These are phyloP conservation scores for Crenuchus spilurus DNA, from an alignment of 2,797 vertebrate genomes.

Conservation along the genomic window DNA sequence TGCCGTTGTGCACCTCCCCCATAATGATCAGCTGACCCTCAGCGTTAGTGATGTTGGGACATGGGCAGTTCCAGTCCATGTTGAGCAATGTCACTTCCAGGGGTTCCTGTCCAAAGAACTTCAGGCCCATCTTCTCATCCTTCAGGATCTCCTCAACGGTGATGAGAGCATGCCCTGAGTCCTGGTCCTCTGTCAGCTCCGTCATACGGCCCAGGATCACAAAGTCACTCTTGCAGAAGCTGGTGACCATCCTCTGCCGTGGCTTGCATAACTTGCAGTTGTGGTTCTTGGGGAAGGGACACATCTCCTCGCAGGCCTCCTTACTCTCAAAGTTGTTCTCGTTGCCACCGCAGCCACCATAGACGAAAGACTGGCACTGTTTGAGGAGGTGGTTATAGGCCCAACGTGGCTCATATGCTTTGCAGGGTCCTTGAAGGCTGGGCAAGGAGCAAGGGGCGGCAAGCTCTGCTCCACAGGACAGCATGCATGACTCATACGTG, in stretches of 20 bases:
- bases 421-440: slow-evolving; percentile 92
- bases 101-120: slow-evolving; percentile 91
- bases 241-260: slow-evolving; percentile 91
- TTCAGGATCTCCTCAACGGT: slow-evolving; percentile 95
- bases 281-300: slow-evolving; percentile 89
- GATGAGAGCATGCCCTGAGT: slow-evolving; percentile 90
- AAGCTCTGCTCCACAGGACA: slow-evolving; percentile 87
- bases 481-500: slow-evolving; percentile 88
- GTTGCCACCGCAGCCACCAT: slow-evolving; percentile 91
- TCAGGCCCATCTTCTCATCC: slow-evolving; percentile 98
- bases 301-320: slow-evolving; percentile 93
- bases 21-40: slow-evolving; percentile 92
- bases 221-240: slow-evolving; percentile 96
- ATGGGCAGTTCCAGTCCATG: slow-evolving; percentile 96
- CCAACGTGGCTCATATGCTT: slow-evolving; percentile 92
- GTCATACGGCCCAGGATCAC: slow-evolving; percentile 91
- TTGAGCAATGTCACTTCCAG: slow-evolving; percentile 93
- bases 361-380: slow-evolving; percentile 95
- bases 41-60: slow-evolving; percentile 88
- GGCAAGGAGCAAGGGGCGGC: slow-evolving; percentile 88
- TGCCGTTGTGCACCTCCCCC: slow-evolving; percentile 94
- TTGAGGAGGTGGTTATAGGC: slow-evolving; percentile 86
- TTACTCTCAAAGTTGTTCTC: slow-evolving; percentile 96
- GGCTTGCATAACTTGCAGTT: slow-evolving; percentile 92
- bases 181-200: slow-evolving; percentile 91